Percentiles rank a stretch among this genome's conserved stretches.
Evolutionary conservation across 2,797 vertebrate genomes (phyloP).

Genomic region (Gila robusta): DNA sequence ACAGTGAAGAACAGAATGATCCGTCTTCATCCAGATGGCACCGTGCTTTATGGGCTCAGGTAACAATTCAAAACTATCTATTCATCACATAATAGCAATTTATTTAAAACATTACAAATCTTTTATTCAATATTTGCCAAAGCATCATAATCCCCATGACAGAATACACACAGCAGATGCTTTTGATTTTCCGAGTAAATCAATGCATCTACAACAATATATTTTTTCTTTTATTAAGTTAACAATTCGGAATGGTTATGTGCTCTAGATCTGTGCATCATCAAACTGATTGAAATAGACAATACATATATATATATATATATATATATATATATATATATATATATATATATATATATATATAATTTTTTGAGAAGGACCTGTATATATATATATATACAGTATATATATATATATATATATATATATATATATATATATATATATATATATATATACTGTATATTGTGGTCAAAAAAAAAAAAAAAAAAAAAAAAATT

Average conservation of each 20-base stretch:
- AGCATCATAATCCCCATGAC: neutral
- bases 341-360: too few relatives aligned
- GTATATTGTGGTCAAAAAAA: too few relatives aligned
- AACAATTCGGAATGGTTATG: neutral
- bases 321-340: too few relatives aligned
- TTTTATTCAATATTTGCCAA: neutral
- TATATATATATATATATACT: too few relatives aligned
- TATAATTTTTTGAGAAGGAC: too few relatives aligned
- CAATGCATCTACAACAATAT: neutral
- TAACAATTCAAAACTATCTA: conserved; percentile 58
- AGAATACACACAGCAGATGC: neutral
- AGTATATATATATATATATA: too few relatives aligned
- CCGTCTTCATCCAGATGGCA: conserved; percentile 95
- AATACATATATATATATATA: too few relatives aligned
- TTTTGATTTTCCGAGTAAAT: neutral
- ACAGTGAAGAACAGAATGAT: conserved; percentile 99
- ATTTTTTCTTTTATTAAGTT: neutral
- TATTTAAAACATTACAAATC: neutral
- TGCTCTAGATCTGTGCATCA: neutral
- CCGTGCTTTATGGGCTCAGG: conserved; percentile 95
- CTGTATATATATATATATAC: too few relatives aligned
- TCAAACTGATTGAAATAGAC: too few relatives aligned
- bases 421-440: too few relatives aligned
- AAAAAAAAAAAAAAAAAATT: too few relatives aligned
- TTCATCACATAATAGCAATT: neutral